These are phyloP conservation scores for Ictalurus punctatus DNA, from an alignment of 2,113 vertebrate genomes.

Conservation along the genomic window DNA sequence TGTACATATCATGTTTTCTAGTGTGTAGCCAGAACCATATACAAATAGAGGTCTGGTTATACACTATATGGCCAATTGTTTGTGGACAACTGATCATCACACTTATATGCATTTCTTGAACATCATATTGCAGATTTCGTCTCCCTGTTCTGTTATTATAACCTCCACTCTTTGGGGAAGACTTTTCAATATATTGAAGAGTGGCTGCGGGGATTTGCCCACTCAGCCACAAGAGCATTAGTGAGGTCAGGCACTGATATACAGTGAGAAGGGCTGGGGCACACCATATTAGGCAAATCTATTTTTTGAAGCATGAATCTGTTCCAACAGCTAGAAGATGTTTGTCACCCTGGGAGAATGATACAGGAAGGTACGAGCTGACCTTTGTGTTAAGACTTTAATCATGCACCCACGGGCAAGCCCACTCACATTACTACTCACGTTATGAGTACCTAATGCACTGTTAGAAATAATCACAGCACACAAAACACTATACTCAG, in stretches of 20 bases:
- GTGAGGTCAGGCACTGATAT: not conserved
- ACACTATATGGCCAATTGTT: no score
- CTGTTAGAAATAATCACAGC: not conserved
- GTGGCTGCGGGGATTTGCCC: not conserved
- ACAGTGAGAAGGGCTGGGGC: not conserved
- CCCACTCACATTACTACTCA: not conserved
- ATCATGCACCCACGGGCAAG: not conserved
- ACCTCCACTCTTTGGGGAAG: not conserved
- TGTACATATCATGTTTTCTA: not conserved
- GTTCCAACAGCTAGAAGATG: not conserved
- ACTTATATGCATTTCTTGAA: not conserved
- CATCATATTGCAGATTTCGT: not conserved
- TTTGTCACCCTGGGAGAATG: not conserved
- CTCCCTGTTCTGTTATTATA: not conserved
- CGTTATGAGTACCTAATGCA: no score
- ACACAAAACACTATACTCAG: not conserved
- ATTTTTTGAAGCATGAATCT: slow-evolving; percentile 3
- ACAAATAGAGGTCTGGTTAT: not conserved
- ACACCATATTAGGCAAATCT: slow-evolving; percentile 11
- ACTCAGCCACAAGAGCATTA: not conserved
- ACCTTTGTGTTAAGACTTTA: slow-evolving; percentile 26
- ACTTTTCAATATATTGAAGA: not conserved
- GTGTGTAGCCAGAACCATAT: not conserved
- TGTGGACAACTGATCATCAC: not conserved
- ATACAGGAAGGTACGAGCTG: slow-evolving; percentile 7